A percentile compares a stretch with the other conserved stretches of the same genome.
Evolutionary conservation across 2,888 invertebrate species (phyloP).

Genomic region (Drosophila fulvimacula): DNA sequence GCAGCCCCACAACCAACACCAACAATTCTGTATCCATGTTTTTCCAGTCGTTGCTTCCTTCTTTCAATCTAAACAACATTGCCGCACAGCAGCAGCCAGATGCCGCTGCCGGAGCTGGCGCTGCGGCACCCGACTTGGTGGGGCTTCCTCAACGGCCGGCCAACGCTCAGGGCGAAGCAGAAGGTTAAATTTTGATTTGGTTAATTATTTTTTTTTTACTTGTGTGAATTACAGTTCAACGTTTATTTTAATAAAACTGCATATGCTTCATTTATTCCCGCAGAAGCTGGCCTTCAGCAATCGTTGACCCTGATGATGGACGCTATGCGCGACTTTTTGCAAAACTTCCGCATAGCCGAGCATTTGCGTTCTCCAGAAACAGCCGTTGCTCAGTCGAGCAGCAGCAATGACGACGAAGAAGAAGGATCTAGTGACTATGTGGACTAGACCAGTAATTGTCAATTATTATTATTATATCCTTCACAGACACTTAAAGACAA

Average conservation of each 20-base stretch:
- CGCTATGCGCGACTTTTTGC: conserved; percentile 90
- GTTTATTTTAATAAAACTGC: conserved; percentile 1
- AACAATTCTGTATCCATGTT: conserved; percentile 86
- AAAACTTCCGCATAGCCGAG: conserved; percentile 88
- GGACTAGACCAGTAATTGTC: conserved; percentile 64
- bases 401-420: conserved; percentile 86
- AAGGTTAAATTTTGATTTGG: conserved; percentile 53
- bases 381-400: conserved; percentile 71
- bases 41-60: conserved; percentile 90
- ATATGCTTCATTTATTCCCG: conserved; percentile 12
- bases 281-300: conserved; percentile 85
- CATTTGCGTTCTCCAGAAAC: conserved; percentile 84
- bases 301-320: conserved; percentile 89
- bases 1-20: conserved; percentile 80
- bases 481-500: conserved; percentile 31
- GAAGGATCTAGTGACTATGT: conserved; percentile 86
- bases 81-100: conserved; percentile 55
- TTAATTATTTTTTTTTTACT: conserved; percentile 6
- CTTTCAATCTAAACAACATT: conserved; percentile 86
- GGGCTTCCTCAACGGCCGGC: conserved; percentile 11
- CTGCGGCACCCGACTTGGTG: conserved; percentile 2
- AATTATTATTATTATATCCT: conserved; percentile 38
- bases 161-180: conserved; percentile 53
- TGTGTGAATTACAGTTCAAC: conserved; percentile 18
- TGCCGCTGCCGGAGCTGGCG: conserved; percentile 35